A percentile compares a stretch with the other conserved stretches of the same genome.
phyloP scores from a whole-genome alignment of 2,113 vertebrate genomes.

The Lepidothrix coronata region DNA sequence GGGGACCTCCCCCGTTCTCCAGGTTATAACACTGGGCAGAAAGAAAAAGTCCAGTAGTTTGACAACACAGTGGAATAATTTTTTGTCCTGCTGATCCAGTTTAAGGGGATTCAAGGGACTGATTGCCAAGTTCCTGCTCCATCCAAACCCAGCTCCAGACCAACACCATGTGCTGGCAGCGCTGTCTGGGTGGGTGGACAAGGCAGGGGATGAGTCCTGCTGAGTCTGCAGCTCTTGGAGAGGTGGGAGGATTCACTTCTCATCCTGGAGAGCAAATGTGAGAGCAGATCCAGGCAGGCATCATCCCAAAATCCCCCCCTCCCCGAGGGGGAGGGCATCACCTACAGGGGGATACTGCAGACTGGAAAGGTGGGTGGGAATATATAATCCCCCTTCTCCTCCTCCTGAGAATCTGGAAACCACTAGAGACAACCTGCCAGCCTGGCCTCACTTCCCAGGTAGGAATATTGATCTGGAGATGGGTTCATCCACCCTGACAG shows the following conservation, averaged over 20 bases:
- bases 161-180: accelerated
- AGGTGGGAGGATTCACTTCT: background rate
- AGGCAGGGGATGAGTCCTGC: background rate
- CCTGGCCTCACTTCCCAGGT: background rate
- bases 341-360: background rate
- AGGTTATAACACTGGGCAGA: background rate
- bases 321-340: background rate
- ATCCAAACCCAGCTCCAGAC: background rate
- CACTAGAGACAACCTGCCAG: background rate
- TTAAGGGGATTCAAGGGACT: background rate
- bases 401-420: background rate
- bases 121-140: background rate
- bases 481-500: background rate
- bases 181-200: background rate
- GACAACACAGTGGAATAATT: accelerated
- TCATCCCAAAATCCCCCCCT: background rate
- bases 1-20: accelerated
- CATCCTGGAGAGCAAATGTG: background rate
- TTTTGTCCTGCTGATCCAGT: background rate
- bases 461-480: background rate
- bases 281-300: background rate
- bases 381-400: background rate
- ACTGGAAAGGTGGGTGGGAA: background rate
- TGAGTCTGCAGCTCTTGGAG: background rate
- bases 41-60: accelerated